Evolutionary conservation across 2,797 vertebrate species (phyloP).

Genomic region (Siniperca undulata): DNA sequence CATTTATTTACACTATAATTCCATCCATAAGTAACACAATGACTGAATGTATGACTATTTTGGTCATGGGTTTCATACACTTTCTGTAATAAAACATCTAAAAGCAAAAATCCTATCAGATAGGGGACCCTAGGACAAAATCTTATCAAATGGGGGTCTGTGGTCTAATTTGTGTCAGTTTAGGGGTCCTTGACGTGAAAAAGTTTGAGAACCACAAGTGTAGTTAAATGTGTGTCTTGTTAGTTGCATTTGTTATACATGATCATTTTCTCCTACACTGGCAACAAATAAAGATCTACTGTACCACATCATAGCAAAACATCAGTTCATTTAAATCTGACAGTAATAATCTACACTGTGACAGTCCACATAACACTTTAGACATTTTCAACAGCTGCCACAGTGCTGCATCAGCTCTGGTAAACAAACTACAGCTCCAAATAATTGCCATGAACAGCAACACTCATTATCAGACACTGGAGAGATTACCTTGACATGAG

Average conservation of each 20-base stretch:
- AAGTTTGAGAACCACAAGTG: no score
- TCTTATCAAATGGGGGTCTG: no score
- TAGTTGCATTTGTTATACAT: not conserved
- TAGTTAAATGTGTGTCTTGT: not conserved
- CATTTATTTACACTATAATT: no score
- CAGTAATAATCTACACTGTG: not conserved
- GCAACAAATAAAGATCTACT: not conserved
- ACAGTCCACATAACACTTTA: not conserved
- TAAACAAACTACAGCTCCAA: not conserved
- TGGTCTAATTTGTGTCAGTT: no score
- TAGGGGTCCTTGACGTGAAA: no score
- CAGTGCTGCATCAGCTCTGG: not conserved
- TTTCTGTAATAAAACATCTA: no score
- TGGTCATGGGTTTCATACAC: no score
- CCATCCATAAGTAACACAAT: no score
- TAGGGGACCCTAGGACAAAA: no score
- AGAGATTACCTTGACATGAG: not conserved
- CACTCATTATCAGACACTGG: slow-evolving; percentile 10
- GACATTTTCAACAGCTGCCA: slow-evolving; percentile 1
- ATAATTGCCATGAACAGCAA: not conserved
- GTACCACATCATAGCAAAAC: not conserved
- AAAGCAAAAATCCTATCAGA: no score
- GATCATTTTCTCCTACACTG: not conserved
- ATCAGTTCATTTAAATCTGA: not conserved
- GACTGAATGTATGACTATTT: no score